phyloP scores from a whole-genome alignment of 2,888 invertebrate genomes.

The Piscicola geometra region DNA sequence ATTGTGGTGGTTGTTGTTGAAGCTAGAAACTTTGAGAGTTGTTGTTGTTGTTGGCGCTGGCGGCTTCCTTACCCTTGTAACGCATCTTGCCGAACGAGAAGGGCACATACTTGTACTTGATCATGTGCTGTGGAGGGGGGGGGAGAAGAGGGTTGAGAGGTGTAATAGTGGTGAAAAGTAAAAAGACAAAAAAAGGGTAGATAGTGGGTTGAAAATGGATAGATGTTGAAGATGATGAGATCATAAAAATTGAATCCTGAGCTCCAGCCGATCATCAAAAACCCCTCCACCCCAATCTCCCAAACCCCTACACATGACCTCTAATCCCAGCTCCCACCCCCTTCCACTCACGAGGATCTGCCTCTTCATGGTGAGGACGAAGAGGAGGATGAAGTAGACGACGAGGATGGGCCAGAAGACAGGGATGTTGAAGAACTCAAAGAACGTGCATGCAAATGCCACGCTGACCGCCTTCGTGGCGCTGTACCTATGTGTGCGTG shows the following conservation, averaged over 20 bases:
- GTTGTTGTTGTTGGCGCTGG: not conserved
- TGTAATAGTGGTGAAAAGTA: too few species aligned
- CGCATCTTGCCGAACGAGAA: constrained; percentile 96
- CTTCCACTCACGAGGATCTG: constrained; percentile 91
- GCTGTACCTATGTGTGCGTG: constrained; percentile 64
- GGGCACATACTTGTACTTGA: constrained; percentile 95
- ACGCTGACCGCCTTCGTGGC: constrained; percentile 87
- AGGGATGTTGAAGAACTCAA: constrained; percentile 96
- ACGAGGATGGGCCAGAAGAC: constrained; percentile 99
- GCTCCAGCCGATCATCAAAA: not conserved
- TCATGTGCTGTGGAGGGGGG: constrained; percentile 80
- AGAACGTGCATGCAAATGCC: constrained; percentile 85
- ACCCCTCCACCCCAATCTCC: too few species aligned
- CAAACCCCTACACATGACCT: too few species aligned
- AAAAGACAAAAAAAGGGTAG: not conserved
- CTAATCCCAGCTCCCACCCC: too few species aligned
- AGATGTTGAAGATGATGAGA: not conserved
- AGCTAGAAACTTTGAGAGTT: too few species aligned
- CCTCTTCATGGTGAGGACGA: constrained; percentile 98
- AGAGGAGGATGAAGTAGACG: constrained; percentile 97
- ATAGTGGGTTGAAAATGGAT: not conserved
- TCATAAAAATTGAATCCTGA: not conserved
- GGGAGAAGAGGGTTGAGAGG: not conserved
- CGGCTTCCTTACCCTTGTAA: constrained; percentile 60
- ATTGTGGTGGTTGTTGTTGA: too few species aligned